Evolutionary conservation across 2,888 invertebrate genomes (phyloP).

Genomic region (Gastracanthus pulcherrimus): DNA sequence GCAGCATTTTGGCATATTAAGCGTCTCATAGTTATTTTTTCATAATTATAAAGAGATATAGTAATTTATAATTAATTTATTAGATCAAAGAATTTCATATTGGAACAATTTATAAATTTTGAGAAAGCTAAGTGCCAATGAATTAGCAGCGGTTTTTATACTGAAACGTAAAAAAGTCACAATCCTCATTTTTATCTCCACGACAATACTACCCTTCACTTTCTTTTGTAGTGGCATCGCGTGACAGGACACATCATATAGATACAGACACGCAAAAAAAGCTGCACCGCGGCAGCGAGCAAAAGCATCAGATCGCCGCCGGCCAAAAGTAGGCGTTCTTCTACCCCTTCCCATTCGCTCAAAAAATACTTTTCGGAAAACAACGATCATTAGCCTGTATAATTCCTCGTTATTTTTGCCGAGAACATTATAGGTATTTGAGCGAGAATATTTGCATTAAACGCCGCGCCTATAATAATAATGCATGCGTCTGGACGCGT

Average conservation of each 20-base stretch:
- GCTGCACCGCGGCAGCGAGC: neutral
- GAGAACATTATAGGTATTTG: neutral
- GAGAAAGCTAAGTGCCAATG: too few species aligned
- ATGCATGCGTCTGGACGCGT: neutral
- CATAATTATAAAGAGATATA: too few species aligned
- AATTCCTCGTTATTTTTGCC: slow-evolving; percentile 14
- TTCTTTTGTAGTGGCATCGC: neutral
- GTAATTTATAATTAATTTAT: too few species aligned
- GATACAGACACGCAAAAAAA: neutral
- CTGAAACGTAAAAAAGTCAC: too few species aligned
- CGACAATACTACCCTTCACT: neutral
- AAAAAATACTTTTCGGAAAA: slow-evolving; percentile 6
- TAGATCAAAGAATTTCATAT: too few species aligned
- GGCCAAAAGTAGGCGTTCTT: neutral
- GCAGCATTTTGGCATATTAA: too few species aligned
- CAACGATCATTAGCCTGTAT: neutral
- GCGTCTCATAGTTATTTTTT: too few species aligned
- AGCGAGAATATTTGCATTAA: slow-evolving; percentile 30
- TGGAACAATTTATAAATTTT: too few species aligned
- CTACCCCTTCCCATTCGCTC: too few species aligned
- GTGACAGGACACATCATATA: neutral
- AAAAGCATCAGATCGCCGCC: neutral
- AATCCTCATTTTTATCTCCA: neutral
- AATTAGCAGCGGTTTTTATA: too few species aligned
- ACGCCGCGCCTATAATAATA: neutral